Evolutionary conservation across 2,113 vertebrate genomes (phyloP).

Genomic region (Macroglossus sobrinus): DNA sequence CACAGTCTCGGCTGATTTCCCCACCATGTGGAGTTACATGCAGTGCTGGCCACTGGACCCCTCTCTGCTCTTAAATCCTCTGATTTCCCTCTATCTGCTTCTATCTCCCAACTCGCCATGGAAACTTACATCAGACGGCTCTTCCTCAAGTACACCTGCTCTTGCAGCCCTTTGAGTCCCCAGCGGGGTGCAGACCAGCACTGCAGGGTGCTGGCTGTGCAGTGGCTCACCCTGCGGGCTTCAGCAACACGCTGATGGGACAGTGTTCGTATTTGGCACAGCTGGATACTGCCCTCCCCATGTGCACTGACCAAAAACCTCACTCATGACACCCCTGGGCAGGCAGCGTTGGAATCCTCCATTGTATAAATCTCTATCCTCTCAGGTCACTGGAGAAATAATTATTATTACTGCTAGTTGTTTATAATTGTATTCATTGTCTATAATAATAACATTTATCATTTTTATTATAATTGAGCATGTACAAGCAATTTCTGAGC

Average conservation of each 20-base stretch:
- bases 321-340: neutral
- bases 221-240: neutral
- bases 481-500: neutral
- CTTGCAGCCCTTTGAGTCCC: neutral
- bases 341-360: neutral
- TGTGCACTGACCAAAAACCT: neutral
- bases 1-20: neutral
- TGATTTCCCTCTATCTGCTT: neutral
- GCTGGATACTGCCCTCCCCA: accelerated
- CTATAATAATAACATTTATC: neutral
- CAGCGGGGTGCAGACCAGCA: neutral
- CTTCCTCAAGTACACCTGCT: neutral
- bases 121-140: neutral
- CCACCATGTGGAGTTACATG: neutral
- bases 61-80: neutral
- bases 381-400: neutral
- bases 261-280: neutral
- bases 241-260: neutral
- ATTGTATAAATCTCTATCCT: neutral
- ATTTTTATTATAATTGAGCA: neutral
- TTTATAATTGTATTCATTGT: neutral
- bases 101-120: neutral
- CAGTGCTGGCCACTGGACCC: too few species aligned
- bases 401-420: neutral
- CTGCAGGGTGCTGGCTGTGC: neutral